Conservation (phyloP, 2,888 invertebrate genomes). For the Cataglyphis rosenhaueri region DNA sequence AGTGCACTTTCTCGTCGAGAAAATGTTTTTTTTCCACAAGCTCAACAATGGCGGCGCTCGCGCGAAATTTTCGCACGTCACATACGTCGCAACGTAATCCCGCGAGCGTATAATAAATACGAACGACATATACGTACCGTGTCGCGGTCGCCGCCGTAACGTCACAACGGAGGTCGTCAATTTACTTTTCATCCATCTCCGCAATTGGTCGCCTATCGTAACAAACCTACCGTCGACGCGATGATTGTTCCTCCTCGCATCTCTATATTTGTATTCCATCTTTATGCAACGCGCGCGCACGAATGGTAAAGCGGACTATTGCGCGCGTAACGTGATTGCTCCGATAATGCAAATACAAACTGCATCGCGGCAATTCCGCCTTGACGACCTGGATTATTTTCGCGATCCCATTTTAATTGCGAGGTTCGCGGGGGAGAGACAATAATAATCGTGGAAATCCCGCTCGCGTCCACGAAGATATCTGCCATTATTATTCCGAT, state of each 20-base stretch:
- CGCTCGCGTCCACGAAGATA: conserved; percentile 16
- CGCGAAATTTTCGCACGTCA: conserved; percentile 35
- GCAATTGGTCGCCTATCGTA: conserved; percentile 40
- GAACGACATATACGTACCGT: not conserved
- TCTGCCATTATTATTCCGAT: not conserved
- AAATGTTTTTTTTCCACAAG: conserved; percentile 1
- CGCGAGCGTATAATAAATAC: not conserved
- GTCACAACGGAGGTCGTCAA: conserved; percentile 9
- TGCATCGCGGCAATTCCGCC: not conserved
- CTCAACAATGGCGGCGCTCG: conserved; percentile 13
- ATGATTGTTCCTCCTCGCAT: conserved; percentile 19
- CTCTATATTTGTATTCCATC: conserved; percentile 25
- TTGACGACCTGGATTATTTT: conserved; percentile 18
- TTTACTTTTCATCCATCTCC: conserved; percentile 46
- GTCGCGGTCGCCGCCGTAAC: not conserved
- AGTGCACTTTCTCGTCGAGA: conserved; percentile 1
- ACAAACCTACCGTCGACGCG: not conserved
- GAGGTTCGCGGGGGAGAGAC: not conserved
- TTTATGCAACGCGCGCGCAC: conserved; percentile 23
- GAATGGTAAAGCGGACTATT: not conserved
- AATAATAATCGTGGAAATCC: not conserved
- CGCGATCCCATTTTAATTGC: conserved; percentile 38
- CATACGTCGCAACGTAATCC: not conserved
- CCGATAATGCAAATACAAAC: conserved; percentile 41
- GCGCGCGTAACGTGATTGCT: conserved; percentile 34